Base-by-base conservation (phyloP, 2,888 invertebrate species). In the Hyposoter didymator region DNA sequence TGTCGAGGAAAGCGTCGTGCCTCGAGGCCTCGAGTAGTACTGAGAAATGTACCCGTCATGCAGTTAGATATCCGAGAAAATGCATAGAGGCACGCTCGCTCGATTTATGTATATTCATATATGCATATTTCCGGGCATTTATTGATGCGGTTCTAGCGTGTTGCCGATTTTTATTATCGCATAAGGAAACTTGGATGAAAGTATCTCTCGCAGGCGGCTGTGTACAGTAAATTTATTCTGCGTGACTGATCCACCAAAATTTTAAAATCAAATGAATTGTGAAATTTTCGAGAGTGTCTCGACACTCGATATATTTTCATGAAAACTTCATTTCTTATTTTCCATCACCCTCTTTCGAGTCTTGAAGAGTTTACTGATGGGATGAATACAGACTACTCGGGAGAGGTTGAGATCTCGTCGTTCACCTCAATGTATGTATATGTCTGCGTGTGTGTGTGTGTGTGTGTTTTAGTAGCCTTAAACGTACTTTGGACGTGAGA, bases 1-100 rank as follows among this genome's bases (percentile, higher is more conserved):
- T 89, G 90, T 88, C 88, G 86, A 87, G 87, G 66, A 69, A 88
- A 84, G 69, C 73, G 74, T 89, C 89, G 88, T 88, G 90, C 89
- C 90, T 88, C 83, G 89, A 85, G 90, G 90, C 88, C 76, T 86
- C 70, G 87, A 84, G 59, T 32, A 75, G 39, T 19, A 84, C 67
- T 67, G 87, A 82, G 87, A 89, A 90, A 89, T 88, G 88, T 89
- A 88, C 87, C 87, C 86, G 84, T 85, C 86, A 86, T 85, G 85
- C 89, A 88, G 89, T 88, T 89, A 87, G 87, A 89, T 84, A 79
- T 62, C 86, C 84, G 69, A 88, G 86, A 85, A 84, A 85, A 88
- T 89, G 88, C 87, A 88, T 87, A 88, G 88, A 88, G 86, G 10
- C 47, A 73, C 59, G 69, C 78, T 52, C 39, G 87, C 64, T 12